Percentiles rank a stretch among this genome's conserved stretches.
phyloP scores from a whole-genome alignment of 2,113 vertebrate species.

The Phodopus roborovskii region DNA sequence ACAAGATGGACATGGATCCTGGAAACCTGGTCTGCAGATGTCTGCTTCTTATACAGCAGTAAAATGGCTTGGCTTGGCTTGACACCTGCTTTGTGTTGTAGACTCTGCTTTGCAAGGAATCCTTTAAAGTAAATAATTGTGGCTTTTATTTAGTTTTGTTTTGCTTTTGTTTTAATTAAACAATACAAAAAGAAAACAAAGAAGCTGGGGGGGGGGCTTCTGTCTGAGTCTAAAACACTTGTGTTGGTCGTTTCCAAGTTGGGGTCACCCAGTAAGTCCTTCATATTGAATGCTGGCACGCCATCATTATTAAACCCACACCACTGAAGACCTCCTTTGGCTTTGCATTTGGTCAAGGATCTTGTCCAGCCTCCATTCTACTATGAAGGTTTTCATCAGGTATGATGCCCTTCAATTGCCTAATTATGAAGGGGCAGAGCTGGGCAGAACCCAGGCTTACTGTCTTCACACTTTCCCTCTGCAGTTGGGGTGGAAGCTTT shows the following conservation, averaged over 20 bases:
- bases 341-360: neutral
- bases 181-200: neutral
- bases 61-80: too few species aligned
- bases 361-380: too few species aligned
- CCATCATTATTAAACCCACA: fast-evolving
- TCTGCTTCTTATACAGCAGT: too few species aligned
- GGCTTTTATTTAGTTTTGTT: neutral
- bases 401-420: neutral
- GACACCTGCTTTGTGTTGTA: neutral
- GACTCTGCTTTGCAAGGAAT: neutral
- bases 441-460: neutral
- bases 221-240: neutral
- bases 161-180: neutral
- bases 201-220: neutral
- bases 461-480: neutral
- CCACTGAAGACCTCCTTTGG: neutral
- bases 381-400: neutral
- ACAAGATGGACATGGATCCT: fast-evolving
- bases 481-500: neutral
- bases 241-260: neutral
- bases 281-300: fast-evolving
- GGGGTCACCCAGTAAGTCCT: fast-evolving
- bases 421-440: neutral
- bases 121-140: neutral
- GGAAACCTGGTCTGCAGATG: fast-evolving